Evolutionary conservation across 1,140 invertebrate genomes (phyloP).

Genomic region (Bombus confusus): DNA sequence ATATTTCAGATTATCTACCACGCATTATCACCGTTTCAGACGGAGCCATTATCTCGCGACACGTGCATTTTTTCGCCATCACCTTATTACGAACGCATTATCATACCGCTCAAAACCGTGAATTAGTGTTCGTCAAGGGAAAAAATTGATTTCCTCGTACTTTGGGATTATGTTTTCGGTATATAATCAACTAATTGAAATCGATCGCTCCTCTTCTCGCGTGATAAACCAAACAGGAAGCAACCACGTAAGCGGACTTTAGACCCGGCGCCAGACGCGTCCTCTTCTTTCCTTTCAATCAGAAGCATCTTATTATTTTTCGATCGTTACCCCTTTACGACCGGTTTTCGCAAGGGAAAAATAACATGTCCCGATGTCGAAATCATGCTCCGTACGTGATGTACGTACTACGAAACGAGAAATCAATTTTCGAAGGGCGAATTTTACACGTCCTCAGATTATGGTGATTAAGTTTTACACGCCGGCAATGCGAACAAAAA

Average conservation of each 20-base stretch:
- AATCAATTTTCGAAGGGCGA: slow-evolving; percentile 14
- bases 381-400: neutral
- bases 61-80: neutral
- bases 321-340: slow-evolving; percentile 4
- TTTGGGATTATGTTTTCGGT: neutral
- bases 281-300: slow-evolving; percentile 14
- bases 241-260: neutral
- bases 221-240: neutral
- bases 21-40: neutral
- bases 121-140: neutral
- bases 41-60: neutral
- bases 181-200: slow-evolving; percentile 19
- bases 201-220: neutral
- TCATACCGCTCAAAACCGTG: neutral
- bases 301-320: slow-evolving; percentile 26
- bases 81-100: neutral
- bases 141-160: neutral
- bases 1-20: neutral
- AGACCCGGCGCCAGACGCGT: neutral
- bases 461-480: neutral
- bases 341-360: slow-evolving; percentile 2
- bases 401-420: neutral
- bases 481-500: neutral
- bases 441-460: neutral
- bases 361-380: neutral